Base-by-base conservation (phyloP, 2,888 invertebrate genomes). In the Coremacera marginata region DNA sequence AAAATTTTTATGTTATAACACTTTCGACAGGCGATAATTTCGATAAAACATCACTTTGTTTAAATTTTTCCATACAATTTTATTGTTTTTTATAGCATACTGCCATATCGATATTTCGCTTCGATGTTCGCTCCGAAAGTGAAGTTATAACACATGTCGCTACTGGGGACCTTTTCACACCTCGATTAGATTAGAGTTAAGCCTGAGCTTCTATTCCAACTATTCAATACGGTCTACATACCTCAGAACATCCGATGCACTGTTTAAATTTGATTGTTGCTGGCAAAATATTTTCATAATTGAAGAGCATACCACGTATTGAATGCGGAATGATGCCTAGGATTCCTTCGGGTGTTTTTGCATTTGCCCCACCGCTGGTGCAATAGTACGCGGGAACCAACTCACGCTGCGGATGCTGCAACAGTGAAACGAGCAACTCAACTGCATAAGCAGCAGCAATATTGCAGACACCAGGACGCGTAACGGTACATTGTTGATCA, bases 401-500 rank as follows among this genome's bases (percentile, higher is more conserved):
- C 14, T 91, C 91, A 78, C 92, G 92, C 16, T 92, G 88, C 2
- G 95, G 93, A 90, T 98, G 98, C 86, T 98, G 98, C 44, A 97
- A 89, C 62, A 98, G 82, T 0, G 95, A 94, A 0, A 97, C 93
- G 57, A 98, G 91, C 68, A 99, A 89, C 90, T 99, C 99, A 0
- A 96, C 98, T 0, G 97, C 97, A 77, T 98, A 90, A 3, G 96
- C 96, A 22, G 94, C 94, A 0, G 98, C 98, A 71, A 99, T 94
- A 86, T 95, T 94, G 0, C 98, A 96, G 19, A 96, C 93, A 0
- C 98, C 99, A 0, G 99, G 98, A 74, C 99, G 91, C 0, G 98
- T 96, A 25, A 99, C 99, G 0, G 99, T 99, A 87, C 99, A 99
- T 88, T 99, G 99, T 88, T 99, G 98, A 89, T 99, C 99, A 78